Evolutionary conservation across 1,140 invertebrate species (phyloP), one percentile per base, ranked within the genome.

Genomic region (Drusus annulatus): DNA sequence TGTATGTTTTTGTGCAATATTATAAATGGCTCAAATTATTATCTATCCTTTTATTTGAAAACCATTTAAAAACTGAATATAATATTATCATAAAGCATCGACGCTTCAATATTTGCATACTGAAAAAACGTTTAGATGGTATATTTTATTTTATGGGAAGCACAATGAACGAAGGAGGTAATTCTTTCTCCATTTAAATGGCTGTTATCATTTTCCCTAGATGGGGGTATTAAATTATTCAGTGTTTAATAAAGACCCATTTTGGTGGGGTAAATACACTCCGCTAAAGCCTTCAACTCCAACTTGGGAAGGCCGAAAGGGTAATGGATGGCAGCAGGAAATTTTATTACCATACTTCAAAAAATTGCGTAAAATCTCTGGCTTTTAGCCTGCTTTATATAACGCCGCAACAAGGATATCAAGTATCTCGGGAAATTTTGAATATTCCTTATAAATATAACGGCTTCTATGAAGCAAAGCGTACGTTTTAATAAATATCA

Each of bases 331-430:
- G 65, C n/a, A 36, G 65, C 31, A 69, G 65, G 17, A 69, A 69
- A 69, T 69, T 45, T 69, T 69, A 69, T 69, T 69, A 69, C 65
- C 23, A 50, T 69, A 69, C 65, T 69, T 69, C 65, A 17, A 69
- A 69, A 69, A 69, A 50, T 69, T 69, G 65, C 65, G 28, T 45
- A 69, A 69, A 69, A 69, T 69, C 65, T 69, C 36, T 45, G 31
- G 36, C 28, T 45, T 69, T 69, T 69, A 69, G 65, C 36, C 45
- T 69, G n/a, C 36, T 69, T 69, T 69, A 69, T 69, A 45, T 69
- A 69, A 69, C 21, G 65, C 36, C 19, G 60, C 23, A 63, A 45
- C 36, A 45, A 69, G 65, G 65, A n/a, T 50, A 69, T 69, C 65
- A 50, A 69, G 36, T 69, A 28, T 65, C 62, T 65, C 62, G 21